These are phyloP conservation scores for Nematopogon swammerdamellus DNA, from an alignment of 2,888 invertebrate species.

Conservation along the genomic window DNA sequence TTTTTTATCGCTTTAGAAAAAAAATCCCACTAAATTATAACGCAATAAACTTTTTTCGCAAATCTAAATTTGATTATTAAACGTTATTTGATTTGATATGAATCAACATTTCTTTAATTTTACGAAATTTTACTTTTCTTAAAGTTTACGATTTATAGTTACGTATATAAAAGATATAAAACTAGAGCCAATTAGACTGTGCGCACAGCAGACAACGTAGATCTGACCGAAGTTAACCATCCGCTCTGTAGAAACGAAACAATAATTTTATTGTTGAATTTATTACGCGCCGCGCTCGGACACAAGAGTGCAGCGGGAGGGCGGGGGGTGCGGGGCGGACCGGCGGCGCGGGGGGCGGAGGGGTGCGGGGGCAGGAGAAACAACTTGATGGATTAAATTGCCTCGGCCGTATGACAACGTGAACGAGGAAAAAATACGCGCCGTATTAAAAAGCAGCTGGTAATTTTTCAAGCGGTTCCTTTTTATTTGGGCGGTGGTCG, in stretches of 20 bases:
- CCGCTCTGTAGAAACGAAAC: constrained; percentile 2
- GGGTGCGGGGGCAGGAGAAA: constrained; percentile 2
- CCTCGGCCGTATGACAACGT: constrained; percentile 55
- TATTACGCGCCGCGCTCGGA: constrained; percentile 36
- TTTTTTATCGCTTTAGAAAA: too few relatives aligned
- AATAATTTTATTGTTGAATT: constrained; percentile 11
- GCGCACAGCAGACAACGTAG: too few relatives aligned
- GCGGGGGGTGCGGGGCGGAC: constrained; percentile 9
- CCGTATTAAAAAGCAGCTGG: constrained; percentile 54
- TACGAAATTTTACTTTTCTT: too few relatives aligned
- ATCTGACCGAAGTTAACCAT: too few relatives aligned
- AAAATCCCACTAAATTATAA: too few relatives aligned
- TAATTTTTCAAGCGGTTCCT: constrained; percentile 56
- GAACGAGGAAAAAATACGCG: constrained; percentile 53
- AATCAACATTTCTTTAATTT: too few relatives aligned
- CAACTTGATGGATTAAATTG: constrained; percentile 56
- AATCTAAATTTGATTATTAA: too few relatives aligned
- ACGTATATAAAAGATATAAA: too few relatives aligned
- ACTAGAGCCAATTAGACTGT: too few relatives aligned
- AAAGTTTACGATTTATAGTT: too few relatives aligned
- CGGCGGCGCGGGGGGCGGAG: constrained; percentile 7
- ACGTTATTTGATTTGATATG: too few relatives aligned
- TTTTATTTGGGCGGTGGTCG: constrained; percentile 42
- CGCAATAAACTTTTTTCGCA: too few relatives aligned
- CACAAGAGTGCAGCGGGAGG: constrained; percentile 30